Conservation (phyloP, 2,888 invertebrate species). For the Drosophila vallismaia region DNA sequence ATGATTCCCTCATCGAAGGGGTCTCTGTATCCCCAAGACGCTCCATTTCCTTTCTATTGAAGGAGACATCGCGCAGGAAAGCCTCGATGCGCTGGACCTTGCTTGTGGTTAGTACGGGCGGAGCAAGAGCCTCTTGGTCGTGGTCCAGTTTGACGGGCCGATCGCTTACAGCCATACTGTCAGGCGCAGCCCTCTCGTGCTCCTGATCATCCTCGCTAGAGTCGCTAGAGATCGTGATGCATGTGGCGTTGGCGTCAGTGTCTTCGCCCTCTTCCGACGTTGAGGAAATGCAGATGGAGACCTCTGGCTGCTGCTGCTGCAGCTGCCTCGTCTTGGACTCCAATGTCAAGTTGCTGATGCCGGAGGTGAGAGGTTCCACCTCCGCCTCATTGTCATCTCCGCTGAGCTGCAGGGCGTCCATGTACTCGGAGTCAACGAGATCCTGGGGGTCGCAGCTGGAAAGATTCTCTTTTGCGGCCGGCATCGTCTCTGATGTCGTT, state of each 20-base stretch:
- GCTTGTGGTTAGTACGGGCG: constrained; percentile 44
- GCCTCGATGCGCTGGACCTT: constrained; percentile 78
- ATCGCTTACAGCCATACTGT: constrained; percentile 54
- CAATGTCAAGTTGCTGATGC: constrained; percentile 66
- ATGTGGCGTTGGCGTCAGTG: constrained; percentile 37
- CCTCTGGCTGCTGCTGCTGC: constrained; percentile 28
- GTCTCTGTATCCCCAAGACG: constrained; percentile 32
- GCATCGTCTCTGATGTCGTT: too few species aligned
- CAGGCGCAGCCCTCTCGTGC: constrained; percentile 32
- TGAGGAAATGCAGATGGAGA: constrained; percentile 54
- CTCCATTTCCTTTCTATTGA: constrained; percentile 53
- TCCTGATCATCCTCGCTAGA: constrained; percentile 44
- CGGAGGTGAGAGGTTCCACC: constrained; percentile 65
- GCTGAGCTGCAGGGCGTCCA: constrained; percentile 78
- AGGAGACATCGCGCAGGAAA: constrained; percentile 80
- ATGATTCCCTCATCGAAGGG: constrained; percentile 22
- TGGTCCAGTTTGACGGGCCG: neutral
- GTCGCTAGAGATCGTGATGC: constrained; percentile 62
- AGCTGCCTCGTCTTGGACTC: constrained; percentile 22
- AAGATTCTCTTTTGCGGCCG: constrained; percentile 40
- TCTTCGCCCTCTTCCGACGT: constrained; percentile 43
- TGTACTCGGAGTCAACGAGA: constrained; percentile 58
- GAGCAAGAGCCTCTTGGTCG: constrained; percentile 12
- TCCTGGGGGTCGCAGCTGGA: constrained; percentile 39
- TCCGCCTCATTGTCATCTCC: constrained; percentile 53